Evolutionary conservation across 2,888 invertebrate species (phyloP).

Genomic region (Dicyrtomina minuta): DNA sequence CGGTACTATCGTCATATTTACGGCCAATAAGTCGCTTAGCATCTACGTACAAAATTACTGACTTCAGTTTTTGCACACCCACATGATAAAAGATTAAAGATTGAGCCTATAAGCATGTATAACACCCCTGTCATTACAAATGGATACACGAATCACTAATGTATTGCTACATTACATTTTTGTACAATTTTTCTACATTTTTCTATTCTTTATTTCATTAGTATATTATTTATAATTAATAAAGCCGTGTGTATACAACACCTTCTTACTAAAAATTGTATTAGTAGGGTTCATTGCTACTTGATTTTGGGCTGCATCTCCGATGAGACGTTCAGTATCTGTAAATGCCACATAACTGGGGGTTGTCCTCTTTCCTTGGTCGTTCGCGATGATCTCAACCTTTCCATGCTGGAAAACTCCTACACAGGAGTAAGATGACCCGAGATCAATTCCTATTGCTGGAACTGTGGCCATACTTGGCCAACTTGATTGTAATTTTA

Average conservation of each 20-base stretch:
- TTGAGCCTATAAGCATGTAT: background rate
- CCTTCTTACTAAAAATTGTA: slow-evolving; percentile 42
- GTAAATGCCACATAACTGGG: no score
- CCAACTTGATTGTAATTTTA: no score
- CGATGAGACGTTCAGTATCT: no score
- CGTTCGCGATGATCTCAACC: no score
- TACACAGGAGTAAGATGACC: slow-evolving; percentile 83
- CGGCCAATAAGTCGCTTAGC: slow-evolving; percentile 91
- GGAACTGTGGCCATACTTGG: slow-evolving; percentile 53
- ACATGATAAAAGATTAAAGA: no score
- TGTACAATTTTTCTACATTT: background rate
- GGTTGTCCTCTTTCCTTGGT: no score
- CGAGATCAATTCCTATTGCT: slow-evolving; percentile 83
- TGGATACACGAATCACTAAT: background rate
- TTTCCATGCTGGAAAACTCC: slow-evolving; percentile 79
- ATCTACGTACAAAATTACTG: no score
- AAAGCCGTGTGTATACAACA: background rate
- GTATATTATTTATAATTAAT: background rate
- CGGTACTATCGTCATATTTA: slow-evolving; percentile 81
- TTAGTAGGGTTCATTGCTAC: no score
- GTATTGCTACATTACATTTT: background rate
- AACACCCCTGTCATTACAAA: background rate
- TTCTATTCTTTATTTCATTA: background rate
- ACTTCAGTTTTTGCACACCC: background rate
- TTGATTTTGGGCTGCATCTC: no score